Evolutionary conservation across 2,888 invertebrate species (phyloP), one percentile per base, ranked within the genome.

Genomic region (Synergus laeviventris): DNA sequence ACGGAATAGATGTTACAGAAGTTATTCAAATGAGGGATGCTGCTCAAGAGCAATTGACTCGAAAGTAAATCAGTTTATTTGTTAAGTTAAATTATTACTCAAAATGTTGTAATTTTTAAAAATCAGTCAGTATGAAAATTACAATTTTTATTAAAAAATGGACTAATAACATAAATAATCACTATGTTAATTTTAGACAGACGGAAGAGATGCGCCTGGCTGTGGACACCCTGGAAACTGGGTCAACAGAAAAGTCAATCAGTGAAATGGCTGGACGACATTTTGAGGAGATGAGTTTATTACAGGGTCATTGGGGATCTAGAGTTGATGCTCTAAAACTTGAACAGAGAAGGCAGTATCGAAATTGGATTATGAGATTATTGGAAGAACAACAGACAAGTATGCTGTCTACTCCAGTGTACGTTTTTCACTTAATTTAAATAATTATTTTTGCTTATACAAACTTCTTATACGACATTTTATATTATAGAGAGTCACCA

Each of bases 191-290:
- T 87, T 88, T 8, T 84, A 95, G 96, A 74, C 97, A 97, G 92
- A 95, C 95, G 59, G 94, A 95, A 85, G 98, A 98, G 92, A 98
- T 98, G 97, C 95, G 96, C 83, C 93, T 94, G 59, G 96, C 97
- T 74, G 94, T 98, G 62, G 95, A 96, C 81, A 94, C 95, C 74
- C 92, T 97, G 70, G 96, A 97, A 87, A 92, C 93, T 59, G 94
- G 94, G 8, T 95, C 95, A 61, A 97, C 96, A 0, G 97, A 97
- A 89, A 94, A 94, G 78, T 94, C 97, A 86, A 97, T 98, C 74
- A 98, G 98, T 89, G 94, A 94, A 82, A 92, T 98, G 81, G 95
- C 97, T 0, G 94, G 94, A 0, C 93, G 94, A 81, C 97, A 97
- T 89, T 96, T 96, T 87, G 96, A 96, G 86, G 95, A 95, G 81